Percentiles rank a stretch among this genome's conserved stretches.
Conservation (phyloP, 2,797 vertebrate genomes). For the Sebastes dallii region DNA sequence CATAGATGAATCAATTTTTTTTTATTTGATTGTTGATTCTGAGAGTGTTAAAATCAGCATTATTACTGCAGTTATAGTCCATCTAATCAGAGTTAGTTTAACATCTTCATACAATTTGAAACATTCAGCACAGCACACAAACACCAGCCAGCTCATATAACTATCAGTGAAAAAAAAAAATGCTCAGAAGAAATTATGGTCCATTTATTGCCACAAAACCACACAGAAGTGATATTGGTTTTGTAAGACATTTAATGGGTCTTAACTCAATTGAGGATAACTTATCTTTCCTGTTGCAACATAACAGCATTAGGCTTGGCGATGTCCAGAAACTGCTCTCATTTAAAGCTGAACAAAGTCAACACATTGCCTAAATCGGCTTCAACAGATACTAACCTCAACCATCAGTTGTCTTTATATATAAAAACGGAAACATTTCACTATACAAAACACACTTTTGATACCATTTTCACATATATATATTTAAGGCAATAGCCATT, state of each 20-base stretch:
- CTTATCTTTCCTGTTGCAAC: slow-evolving; percentile 18
- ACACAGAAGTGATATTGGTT: slow-evolving; percentile 34
- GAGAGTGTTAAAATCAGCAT: not conserved
- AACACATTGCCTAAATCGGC: slow-evolving; percentile 3
- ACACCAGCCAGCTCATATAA: slow-evolving; percentile 14
- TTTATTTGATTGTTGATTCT: not conserved
- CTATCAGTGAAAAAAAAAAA: not conserved
- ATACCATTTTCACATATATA: not conserved
- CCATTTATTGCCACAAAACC: slow-evolving; percentile 26
- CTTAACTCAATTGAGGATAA: slow-evolving; percentile 29
- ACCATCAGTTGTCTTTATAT: not conserved
- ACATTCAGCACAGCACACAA: slow-evolving; percentile 13
- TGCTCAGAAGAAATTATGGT: slow-evolving; percentile 2
- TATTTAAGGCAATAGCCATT: not conserved
- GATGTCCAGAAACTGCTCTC: slow-evolving; percentile 7
- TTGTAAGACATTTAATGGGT: slow-evolving; percentile 23
- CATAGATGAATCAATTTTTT: too few species aligned
- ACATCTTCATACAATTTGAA: slow-evolving; percentile 8
- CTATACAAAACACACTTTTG: not conserved
- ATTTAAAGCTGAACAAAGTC: slow-evolving; percentile 13
- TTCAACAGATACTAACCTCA: not conserved
- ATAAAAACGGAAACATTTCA: not conserved
- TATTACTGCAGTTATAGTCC: not conserved
- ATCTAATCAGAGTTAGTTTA: slow-evolving; percentile 12
- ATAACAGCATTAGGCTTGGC: slow-evolving; percentile 23